A percentile compares a stretch with the other conserved stretches of the same genome.
phyloP scores from a whole-genome alignment of 2,797 vertebrate species.

The Argya squamiceps region DNA sequence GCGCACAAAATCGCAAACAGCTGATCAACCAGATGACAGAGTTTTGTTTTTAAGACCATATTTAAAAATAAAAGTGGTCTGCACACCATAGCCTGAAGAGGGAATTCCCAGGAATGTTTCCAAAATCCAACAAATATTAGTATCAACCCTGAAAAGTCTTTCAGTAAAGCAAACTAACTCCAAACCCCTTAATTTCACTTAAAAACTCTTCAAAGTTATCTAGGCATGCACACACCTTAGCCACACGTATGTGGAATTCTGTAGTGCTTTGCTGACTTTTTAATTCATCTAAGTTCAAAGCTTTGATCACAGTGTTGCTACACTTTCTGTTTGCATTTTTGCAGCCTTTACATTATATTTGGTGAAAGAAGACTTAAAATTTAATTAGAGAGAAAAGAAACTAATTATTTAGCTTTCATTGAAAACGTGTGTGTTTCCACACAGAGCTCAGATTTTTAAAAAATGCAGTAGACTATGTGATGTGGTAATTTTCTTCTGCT shows the following conservation, averaged over 20 bases:
- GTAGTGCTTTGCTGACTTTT: background rate
- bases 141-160: background rate
- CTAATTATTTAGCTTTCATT: background rate
- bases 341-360: constrained; percentile 21
- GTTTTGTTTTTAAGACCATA: background rate
- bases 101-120: background rate
- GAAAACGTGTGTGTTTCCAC: constrained; percentile 16
- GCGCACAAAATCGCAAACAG: background rate
- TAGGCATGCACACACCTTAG: background rate
- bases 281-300: constrained; percentile 39
- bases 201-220: constrained; percentile 14
- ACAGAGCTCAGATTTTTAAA: background rate
- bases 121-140: background rate
- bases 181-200: background rate
- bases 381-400: constrained; percentile 33
- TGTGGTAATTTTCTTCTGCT: background rate
- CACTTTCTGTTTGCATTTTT: constrained; percentile 23
- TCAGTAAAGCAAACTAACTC: background rate
- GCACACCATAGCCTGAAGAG: background rate
- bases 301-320: constrained; percentile 38
- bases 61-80: constrained; percentile 15
- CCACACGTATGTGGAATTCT: constrained; percentile 21
- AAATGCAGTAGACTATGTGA: background rate
- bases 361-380: constrained; percentile 21
- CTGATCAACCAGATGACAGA: background rate